Evolutionary conservation across 2,797 vertebrate genomes (phyloP).

Genomic region (Schizopygopsis malacanthus): DNA sequence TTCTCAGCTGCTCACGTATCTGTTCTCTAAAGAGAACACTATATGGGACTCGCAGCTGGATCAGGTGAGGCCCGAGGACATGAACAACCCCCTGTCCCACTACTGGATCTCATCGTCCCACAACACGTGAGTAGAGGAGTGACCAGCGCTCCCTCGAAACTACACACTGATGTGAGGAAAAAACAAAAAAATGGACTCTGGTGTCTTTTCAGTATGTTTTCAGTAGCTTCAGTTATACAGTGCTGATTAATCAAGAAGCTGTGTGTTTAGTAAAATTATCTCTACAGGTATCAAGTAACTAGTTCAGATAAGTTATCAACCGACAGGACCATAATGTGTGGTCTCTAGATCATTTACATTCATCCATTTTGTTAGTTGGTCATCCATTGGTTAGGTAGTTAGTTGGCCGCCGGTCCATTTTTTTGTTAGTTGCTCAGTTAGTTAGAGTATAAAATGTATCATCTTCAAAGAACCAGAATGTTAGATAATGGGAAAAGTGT

Average conservation of each 20-base stretch:
- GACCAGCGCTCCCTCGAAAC: not conserved
- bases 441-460: not conserved
- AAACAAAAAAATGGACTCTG: not conserved
- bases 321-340: not conserved
- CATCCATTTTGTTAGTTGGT: not conserved
- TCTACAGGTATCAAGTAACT: not conserved
- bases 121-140: constrained; percentile 89
- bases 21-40: constrained; percentile 98
- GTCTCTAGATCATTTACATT: not conserved
- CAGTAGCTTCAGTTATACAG: not conserved
- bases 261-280: not conserved
- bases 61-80: constrained; percentile 87
- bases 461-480: not conserved
- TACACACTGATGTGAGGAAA: not conserved
- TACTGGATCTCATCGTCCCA: constrained; percentile 99
- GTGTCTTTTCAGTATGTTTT: not conserved
- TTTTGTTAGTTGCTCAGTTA: not conserved
- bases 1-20: constrained; percentile 91
- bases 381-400: not conserved
- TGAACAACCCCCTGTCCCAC: constrained; percentile 97
- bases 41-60: constrained; percentile 91
- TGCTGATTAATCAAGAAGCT: not conserved
- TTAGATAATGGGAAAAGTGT: not conserved
- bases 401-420: not conserved
- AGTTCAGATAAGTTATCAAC: not conserved